These are phyloP conservation scores for Chorisops tibialis DNA, from an alignment of 2,888 invertebrate species.

Conservation along the genomic window DNA sequence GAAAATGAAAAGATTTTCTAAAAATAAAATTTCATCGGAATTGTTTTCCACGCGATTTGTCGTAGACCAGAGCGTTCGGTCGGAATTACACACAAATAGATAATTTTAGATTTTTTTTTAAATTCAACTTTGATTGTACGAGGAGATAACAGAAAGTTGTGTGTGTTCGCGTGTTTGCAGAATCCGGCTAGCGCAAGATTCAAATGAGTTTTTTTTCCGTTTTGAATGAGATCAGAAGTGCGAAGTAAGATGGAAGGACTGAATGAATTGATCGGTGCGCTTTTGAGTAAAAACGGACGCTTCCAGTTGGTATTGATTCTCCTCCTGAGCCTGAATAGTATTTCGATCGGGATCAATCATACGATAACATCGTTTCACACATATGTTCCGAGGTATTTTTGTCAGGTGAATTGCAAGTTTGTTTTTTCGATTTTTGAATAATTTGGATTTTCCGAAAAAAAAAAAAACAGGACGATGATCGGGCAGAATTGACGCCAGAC, in stretches of 20 bases:
- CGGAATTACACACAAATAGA: too few species aligned
- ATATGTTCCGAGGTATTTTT: slow-evolving; percentile 48
- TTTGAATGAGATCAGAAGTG: too few species aligned
- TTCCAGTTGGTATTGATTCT: slow-evolving; percentile 45
- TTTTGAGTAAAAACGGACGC: slow-evolving; percentile 35
- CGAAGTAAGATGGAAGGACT: slow-evolving; percentile 10
- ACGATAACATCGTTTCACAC: slow-evolving; percentile 48
- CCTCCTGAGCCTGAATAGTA: slow-evolving; percentile 47
- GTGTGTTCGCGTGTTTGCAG: too few species aligned
- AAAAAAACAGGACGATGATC: slow-evolving; percentile 45
- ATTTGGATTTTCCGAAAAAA: not conserved
- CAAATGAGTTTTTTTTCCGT: too few species aligned
- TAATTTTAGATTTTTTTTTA: too few species aligned
- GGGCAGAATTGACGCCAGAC: slow-evolving; percentile 44
- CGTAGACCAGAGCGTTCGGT: too few species aligned
- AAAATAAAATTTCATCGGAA: too few species aligned
- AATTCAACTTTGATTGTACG: too few species aligned
- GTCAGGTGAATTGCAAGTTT: slow-evolving; percentile 43
- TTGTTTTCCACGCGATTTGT: too few species aligned
- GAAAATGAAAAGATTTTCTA: too few species aligned
- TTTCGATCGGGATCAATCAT: slow-evolving; percentile 50
- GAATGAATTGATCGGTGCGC: slow-evolving; percentile 29
- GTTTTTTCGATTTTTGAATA: not conserved
- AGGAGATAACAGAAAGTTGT: too few species aligned
- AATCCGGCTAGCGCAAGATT: too few species aligned